Base-by-base conservation (phyloP, 2,888 invertebrate genomes). In the Strigamia maritima region DNA sequence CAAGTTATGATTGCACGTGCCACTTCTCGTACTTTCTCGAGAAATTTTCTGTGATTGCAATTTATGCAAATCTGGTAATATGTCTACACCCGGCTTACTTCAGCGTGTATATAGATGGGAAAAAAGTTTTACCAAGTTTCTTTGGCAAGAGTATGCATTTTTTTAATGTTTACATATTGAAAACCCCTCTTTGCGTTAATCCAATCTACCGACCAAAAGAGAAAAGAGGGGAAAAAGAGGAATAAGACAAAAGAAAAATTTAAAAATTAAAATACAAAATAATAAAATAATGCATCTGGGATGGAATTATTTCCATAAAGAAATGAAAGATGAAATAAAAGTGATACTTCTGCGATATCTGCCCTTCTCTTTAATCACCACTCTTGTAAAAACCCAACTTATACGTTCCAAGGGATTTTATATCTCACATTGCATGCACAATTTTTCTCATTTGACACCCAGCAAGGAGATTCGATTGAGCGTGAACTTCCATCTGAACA, bases 1-100 rank as follows among this genome's bases (percentile, higher is more conserved):
- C 70, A 70, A 70, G 70, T 70, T 70, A 70, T 70, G 70, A 70
- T 70, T 70, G 70, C 70, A 70, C 70, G 70, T 70, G 70, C 26
- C 28, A 70, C 70, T 70, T 70, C 70, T 70, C 70, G 26, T 70
- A 26, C 70, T 70, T 70, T 70, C 70, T 28, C 28, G 70, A 70
- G 70, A 70, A 70, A 70, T 26, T 70, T 70, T 70, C 70, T 70
- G 70, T 70, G 70, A 70, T 70, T 70, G 70, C 70, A 70, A 70
- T 70, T 70, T 70, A 70, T 70, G 70, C 70, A 70, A 70, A 70
- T 70, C 70, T 70, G 70, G 70, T 70, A 70, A 70, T 70, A 70
- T 70, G 70, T 70, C 70, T 70, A 70, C 70, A 26, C 70, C 70
- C 26, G 70, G 70, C 70, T 70, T 70, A 70, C 28, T 70, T 70